These are phyloP conservation scores for Anthophora plumipes DNA, from an alignment of 2,888 invertebrate species.

Conservation along the genomic window DNA sequence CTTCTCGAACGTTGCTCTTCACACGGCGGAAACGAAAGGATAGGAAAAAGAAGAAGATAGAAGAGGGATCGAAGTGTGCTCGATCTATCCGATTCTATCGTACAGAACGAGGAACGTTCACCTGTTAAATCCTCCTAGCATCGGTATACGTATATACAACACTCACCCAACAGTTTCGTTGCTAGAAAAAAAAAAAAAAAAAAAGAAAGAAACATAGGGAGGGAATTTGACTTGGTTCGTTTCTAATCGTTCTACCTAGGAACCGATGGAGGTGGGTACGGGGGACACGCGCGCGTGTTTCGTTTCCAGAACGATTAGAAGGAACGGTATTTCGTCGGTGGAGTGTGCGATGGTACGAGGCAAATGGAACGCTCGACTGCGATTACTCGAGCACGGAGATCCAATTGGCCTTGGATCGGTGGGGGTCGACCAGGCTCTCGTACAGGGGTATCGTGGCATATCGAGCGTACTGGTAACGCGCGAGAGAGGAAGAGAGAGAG, in stretches of 20 bases:
- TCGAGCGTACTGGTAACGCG: constrained; percentile 28
- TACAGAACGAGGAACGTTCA: background rate
- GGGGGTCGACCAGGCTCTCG: background rate
- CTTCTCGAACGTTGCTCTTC: constrained; percentile 19
- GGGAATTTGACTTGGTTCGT: constrained; percentile 35
- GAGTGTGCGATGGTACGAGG: constrained; percentile 35
- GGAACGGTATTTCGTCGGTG: constrained; percentile 51
- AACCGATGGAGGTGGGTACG: constrained; percentile 17
- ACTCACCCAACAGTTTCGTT: too few species aligned
- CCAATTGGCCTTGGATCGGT: constrained; percentile 58
- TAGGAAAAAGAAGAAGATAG: background rate
- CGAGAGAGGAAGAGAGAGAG: constrained; percentile 28
- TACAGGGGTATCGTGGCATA: constrained; percentile 32
- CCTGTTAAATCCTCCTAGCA: background rate
- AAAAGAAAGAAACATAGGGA: too few species aligned
- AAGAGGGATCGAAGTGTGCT: background rate
- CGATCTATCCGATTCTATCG: background rate
- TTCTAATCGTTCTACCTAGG: background rate
- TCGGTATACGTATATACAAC: background rate
- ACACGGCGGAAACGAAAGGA: background rate
- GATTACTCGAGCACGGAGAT: constrained; percentile 50
- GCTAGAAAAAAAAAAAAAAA: constrained; percentile 11
- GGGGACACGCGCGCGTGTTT: constrained; percentile 43
- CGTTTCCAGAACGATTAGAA: constrained; percentile 58
- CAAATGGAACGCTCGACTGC: constrained; percentile 53